phyloP scores from a whole-genome alignment of 2,797 vertebrate genomes.

The Premnoplex brunnescens region DNA sequence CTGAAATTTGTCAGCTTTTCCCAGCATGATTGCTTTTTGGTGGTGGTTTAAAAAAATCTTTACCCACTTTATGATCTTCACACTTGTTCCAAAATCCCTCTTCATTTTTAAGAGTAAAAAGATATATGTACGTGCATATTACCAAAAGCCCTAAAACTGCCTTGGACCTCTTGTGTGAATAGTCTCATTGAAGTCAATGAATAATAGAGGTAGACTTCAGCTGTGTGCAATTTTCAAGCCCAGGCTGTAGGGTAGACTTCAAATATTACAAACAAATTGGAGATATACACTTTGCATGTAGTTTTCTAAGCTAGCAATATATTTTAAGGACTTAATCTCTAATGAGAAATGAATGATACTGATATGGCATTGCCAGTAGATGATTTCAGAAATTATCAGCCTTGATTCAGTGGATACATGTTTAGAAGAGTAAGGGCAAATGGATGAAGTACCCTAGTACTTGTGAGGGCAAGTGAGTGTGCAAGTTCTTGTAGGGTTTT shows the following conservation, averaged over 20 bases:
- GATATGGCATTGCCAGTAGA: background rate
- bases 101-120: conserved; percentile 55
- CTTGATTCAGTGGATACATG: background rate
- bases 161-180: background rate
- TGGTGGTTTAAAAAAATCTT: conserved; percentile 37
- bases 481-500: background rate
- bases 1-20: conserved; percentile 69
- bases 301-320: background rate
- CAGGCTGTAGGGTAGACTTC: background rate
- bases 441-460: background rate
- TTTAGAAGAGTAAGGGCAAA: background rate
- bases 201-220: background rate
- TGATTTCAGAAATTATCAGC: background rate
- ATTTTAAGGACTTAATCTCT: background rate
- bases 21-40: conserved; percentile 27
- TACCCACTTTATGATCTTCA: conserved; percentile 45
- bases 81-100: conserved; percentile 26
- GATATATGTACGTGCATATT: background rate
- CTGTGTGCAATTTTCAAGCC: background rate
- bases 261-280: background rate
- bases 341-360: background rate
- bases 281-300: background rate
- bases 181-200: conserved; percentile 25
- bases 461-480: background rate
- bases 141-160: background rate